Conservation (phyloP, 2,113 vertebrate genomes). For the Clarias macrocephalus region DNA sequence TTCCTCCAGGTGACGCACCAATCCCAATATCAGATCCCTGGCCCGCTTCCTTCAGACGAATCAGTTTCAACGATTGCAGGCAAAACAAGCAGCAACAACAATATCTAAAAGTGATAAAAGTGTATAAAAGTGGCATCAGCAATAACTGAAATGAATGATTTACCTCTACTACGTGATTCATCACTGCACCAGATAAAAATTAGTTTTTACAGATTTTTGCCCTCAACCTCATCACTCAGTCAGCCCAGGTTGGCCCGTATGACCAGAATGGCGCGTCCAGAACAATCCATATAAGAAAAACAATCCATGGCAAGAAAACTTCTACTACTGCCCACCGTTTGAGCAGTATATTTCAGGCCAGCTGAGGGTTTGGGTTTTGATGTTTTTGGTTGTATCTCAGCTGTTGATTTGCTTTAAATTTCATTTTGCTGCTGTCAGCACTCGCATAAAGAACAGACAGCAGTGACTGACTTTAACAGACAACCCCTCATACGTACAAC, state of each 20-base stretch:
- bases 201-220: neutral
- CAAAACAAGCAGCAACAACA: neutral
- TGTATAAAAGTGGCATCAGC: neutral
- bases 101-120: neutral
- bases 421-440: conserved; percentile 7
- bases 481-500: neutral
- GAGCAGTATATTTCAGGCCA: neutral
- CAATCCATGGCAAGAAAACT: neutral
- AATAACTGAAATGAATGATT: neutral
- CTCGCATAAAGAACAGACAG: neutral
- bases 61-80: too few relatives aligned
- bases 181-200: neutral
- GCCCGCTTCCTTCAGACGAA: neutral
- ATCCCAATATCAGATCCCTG: neutral
- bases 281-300: neutral
- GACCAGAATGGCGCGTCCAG: neutral
- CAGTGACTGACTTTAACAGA: neutral
- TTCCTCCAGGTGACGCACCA: neutral
- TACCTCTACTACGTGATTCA: neutral
- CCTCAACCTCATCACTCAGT: neutral
- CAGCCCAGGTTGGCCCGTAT: neutral
- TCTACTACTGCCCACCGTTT: neutral
- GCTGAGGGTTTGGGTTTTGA: neutral
- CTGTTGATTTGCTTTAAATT: neutral
- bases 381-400: neutral